Conservation (phyloP, 1,140 invertebrate genomes). For the Reticulitermes speratus region DNA sequence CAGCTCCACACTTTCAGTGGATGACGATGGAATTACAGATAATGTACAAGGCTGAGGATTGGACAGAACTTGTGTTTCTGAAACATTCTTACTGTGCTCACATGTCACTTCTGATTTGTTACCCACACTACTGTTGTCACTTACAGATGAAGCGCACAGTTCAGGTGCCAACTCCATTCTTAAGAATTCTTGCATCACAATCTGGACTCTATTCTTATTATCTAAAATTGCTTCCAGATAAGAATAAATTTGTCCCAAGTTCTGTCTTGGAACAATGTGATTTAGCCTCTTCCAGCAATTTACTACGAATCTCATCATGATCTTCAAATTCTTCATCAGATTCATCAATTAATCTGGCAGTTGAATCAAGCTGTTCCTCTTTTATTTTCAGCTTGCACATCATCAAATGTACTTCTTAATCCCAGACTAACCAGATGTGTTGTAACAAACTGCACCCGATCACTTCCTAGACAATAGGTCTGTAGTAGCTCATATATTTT, state of each 20-base stretch:
- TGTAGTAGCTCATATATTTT: slow-evolving; percentile 20
- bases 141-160: background rate
- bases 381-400: background rate
- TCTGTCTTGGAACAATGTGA: slow-evolving; percentile 7
- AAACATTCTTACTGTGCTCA: background rate
- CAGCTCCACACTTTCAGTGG: background rate
- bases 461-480: background rate
- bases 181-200: slow-evolving; percentile 24
- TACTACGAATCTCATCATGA: slow-evolving; percentile 19
- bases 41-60: background rate
- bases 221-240: slow-evolving; percentile 30
- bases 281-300: slow-evolving; percentile 1
- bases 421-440: background rate
- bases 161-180: slow-evolving; percentile 12
- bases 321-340: slow-evolving; percentile 2
- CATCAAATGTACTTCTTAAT: background rate
- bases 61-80: background rate
- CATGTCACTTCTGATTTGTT: background rate
- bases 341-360: background rate
- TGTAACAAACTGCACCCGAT: slow-evolving; percentile 22
- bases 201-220: slow-evolving; percentile 26
- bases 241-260: slow-evolving; percentile 29
- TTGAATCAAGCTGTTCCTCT: background rate
- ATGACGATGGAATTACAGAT: background rate
- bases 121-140: background rate